A percentile compares a stretch with the other conserved stretches of the same genome.
These are phyloP conservation scores for Cisticola juncidis DNA, from an alignment of 2,113 vertebrate genomes.

Conservation along the genomic window DNA sequence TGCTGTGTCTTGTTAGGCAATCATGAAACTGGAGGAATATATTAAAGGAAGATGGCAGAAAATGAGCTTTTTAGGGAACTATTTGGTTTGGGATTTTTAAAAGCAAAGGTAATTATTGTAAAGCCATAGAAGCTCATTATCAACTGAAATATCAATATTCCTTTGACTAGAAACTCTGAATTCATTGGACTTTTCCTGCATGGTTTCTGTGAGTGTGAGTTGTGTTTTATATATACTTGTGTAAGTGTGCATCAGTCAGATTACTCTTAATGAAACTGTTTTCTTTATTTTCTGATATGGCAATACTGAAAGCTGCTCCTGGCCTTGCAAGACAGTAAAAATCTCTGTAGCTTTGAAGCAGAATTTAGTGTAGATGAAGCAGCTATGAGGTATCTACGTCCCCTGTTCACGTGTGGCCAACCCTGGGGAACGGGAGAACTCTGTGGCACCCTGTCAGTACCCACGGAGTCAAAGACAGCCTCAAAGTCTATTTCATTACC, in stretches of 20 bases:
- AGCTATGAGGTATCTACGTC: background rate
- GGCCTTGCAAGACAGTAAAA: background rate
- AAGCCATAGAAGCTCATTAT: background rate
- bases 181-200: background rate
- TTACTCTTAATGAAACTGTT: background rate
- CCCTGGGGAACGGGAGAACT: background rate
- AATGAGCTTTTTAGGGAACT: background rate
- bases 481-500: background rate
- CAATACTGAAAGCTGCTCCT: background rate
- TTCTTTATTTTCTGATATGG: background rate
- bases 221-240: background rate
- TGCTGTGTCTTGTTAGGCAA: background rate
- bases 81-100: background rate
- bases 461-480: background rate
- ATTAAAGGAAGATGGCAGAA: background rate
- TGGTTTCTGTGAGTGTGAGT: background rate
- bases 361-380: background rate
- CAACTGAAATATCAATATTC: background rate
- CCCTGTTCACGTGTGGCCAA: background rate
- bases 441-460: background rate
- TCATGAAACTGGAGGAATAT: background rate
- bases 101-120: background rate
- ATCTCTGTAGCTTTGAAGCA: background rate
- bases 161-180: background rate
- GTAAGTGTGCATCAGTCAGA: background rate